Base-by-base conservation (phyloP, 2,113 vertebrate species). In the Apeltes quadracus region DNA sequence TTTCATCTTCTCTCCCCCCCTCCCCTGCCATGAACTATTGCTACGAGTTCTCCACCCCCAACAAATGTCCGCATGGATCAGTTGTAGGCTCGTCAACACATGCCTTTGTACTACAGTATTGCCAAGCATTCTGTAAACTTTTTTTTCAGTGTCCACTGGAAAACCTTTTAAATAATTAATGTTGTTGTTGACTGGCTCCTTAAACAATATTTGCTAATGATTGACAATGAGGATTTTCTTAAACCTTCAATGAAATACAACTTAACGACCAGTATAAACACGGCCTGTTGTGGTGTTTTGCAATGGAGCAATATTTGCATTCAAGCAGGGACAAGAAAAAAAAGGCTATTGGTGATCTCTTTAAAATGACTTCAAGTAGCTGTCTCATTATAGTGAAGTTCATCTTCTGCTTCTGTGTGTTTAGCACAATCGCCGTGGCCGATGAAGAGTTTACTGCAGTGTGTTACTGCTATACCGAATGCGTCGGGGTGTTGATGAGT, bases 31-130 rank as follows among this genome's bases (percentile, higher is more conserved):
- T 71, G 57, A 72, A 43, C 50, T 57, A 41, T 66, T 38, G 15
- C 62, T 72, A 23, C 54, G 5, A 25, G 43, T 51, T 12, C 66
- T 70, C 62, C 68, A 71, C 55, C 63, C 58, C 75, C 56, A 51
- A 76, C 59, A 77, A 53, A 82, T 81, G 75, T 69, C 77, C 73
- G 23, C 57, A 61, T 29, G 22, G 34, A 83, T 66, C 68, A 78
- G 46, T 57, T 46, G 23, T 66, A 57, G 46, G 2, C 14, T 59
- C 65, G 51, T 66, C 62, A 69, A 41, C 63, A 57, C 46, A 14
- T 75, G 69, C 34, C n/a, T 72, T 68, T 54, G 46, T 53, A 53
- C 22, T 43, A 18, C 14, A 61, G 38, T 41, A 65, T 55, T 62
- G 43, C 38, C 32, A 39, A 50, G 15, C 36, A 34, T 27, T 16